Conservation (phyloP, 2,797 vertebrate species). For the Diplodus puntazzo region DNA sequence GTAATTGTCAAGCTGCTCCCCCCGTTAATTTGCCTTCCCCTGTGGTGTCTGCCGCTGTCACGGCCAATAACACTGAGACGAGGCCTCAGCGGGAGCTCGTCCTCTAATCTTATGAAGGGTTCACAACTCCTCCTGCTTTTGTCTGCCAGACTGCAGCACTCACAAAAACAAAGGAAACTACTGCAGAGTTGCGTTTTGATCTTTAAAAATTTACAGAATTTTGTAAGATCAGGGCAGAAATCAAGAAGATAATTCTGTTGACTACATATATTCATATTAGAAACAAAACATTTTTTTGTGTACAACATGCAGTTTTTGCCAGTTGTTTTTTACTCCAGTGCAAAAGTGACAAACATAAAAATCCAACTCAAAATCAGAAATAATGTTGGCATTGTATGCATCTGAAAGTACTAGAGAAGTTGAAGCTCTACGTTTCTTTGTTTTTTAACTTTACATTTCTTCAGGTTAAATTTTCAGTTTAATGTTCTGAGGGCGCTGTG, state of each 20-base stretch:
- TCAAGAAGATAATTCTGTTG: background rate
- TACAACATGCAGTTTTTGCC: background rate
- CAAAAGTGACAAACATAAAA: no score
- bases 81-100: constrained; percentile 47
- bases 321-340: no score
- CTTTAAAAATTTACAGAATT: no score
- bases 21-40: constrained; percentile 50
- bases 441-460: no score
- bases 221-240: no score
- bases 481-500: no score
- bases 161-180: constrained; percentile 1
- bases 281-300: background rate
- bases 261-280: no score
- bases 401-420: no score
- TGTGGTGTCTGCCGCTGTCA: constrained; percentile 52
- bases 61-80: constrained; percentile 48
- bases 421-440: no score
- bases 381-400: no score
- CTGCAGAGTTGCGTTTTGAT: background rate
- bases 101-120: constrained; percentile 65
- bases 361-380: no score
- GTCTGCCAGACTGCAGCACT: constrained; percentile 32
- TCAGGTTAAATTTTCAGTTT: no score
- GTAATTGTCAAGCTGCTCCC: constrained; percentile 47
- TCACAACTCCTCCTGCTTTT: constrained; percentile 45